Conservation (phyloP, 2,797 vertebrate species). For the Notolabrus celidotus region DNA sequence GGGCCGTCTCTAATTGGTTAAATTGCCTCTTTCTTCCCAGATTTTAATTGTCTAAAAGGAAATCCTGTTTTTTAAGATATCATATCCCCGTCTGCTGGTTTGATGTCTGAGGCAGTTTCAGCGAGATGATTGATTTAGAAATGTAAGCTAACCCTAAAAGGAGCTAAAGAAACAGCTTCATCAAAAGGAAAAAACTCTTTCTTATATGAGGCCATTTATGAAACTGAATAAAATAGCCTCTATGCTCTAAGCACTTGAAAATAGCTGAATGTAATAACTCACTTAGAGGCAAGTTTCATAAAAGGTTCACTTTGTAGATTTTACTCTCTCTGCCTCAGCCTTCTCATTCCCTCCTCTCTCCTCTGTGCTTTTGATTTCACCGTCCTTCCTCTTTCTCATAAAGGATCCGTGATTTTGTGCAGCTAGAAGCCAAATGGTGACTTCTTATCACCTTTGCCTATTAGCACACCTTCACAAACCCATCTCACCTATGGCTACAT, state of each 20-base stretch:
- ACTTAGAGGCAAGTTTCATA: not conserved
- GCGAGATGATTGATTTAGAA: not conserved
- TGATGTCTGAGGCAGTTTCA: constrained; percentile 4
- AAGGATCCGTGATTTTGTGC: constrained; percentile 36
- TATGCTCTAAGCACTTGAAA: not conserved
- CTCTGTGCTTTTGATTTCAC: constrained; percentile 8
- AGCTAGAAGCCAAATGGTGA: constrained; percentile 20
- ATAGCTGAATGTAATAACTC: not conserved
- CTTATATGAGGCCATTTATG: not conserved
- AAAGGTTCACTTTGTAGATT: not conserved
- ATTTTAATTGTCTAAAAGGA: constrained; percentile 51
- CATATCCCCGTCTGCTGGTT: constrained; percentile 39
- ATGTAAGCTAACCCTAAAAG: not conserved
- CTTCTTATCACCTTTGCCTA: constrained; percentile 48
- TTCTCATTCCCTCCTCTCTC: constrained; percentile 3
- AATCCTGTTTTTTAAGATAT: constrained; percentile 25
- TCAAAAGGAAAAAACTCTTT: not conserved
- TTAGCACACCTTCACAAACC: constrained; percentile 23
- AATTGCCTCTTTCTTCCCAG: constrained; percentile 34
- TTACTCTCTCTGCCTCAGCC: constrained; percentile 1
- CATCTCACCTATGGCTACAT: constrained; percentile 39
- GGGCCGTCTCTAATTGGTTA: constrained; percentile 39
- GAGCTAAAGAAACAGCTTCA: not conserved
- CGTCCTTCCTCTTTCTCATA: constrained; percentile 15
- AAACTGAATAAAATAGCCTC: not conserved